These are phyloP conservation scores for Phrynocephalus versicolor DNA, from an alignment of 2,113 vertebrate species.

Conservation along the genomic window DNA sequence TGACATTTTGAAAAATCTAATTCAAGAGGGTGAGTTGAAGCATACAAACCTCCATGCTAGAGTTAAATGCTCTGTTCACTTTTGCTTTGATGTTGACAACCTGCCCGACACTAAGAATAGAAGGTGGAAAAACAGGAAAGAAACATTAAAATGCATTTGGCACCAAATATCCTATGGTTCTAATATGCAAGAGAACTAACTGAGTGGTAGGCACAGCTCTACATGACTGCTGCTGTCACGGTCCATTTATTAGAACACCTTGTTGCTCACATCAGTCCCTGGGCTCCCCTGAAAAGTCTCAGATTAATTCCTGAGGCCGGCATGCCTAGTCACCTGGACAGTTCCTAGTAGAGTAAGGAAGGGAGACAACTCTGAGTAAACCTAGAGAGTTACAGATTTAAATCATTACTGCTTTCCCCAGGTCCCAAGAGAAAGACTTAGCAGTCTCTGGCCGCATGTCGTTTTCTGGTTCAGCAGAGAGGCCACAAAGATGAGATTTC, in stretches of 20 bases:
- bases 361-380: background rate
- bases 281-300: background rate
- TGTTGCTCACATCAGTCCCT: background rate
- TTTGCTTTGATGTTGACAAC: conserved; percentile 96
- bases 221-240: background rate
- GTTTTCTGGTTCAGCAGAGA: conserved; percentile 19
- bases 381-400: background rate
- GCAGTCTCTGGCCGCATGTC: background rate
- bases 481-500: conserved; percentile 19
- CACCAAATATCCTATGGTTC: fast-evolving
- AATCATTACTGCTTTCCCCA: background rate
- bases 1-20: too few species aligned
- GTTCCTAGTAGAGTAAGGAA: background rate
- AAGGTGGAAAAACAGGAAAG: conserved; percentile 6
- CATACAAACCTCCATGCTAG: conserved; percentile 95
- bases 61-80: conserved; percentile 97
- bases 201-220: fast-evolving
- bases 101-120: conserved; percentile 85
- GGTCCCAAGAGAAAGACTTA: background rate
- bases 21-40: fast-evolving
- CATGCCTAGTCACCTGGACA: background rate
- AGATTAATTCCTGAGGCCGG: background rate
- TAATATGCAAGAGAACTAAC: fast-evolving
- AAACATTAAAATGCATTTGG: background rate
- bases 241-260: background rate